Base-by-base conservation (phyloP, 30 jellyfish, hydroid and myxozoan species). In the Pelagia noctiluca region DNA sequence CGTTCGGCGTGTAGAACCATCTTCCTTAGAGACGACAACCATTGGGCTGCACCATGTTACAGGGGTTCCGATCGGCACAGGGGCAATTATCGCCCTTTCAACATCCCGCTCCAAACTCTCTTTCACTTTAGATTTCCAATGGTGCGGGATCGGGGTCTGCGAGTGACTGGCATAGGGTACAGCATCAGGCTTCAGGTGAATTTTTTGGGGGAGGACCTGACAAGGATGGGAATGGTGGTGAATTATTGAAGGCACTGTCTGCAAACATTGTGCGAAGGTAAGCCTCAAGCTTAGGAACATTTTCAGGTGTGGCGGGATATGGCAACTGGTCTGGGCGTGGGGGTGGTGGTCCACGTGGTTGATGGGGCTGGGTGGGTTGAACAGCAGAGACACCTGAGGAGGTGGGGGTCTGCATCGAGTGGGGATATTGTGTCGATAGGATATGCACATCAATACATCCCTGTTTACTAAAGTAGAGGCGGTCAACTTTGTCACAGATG, bases 71-170 rank as follows among this genome's bases (percentile, higher is more conserved):
- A 48, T 29, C 12, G 89, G 91, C 0, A 80, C 90, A 30, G 91
- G 91, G 30, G 65, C 91, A 21, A 80, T 64, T 10, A 80, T 64
- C 13, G 89, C 91, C 22, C 65, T 32, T 19, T 42, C 42, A 12
- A 80, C 80, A 53, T 80, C 91, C 13, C 36, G 82, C 35, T 80
- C 91, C 13, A 80, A 89, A 3, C 89, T 73, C 22, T 89, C 91
- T 37, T 80, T 80, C 46, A 80, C 89, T n/a, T 66, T 57, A 23
- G 25, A 78, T 29, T 65, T 67, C 78, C 86, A 65, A 19, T 61
- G 89, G 23, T 34, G 16, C 33, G 57, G 57, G 16, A 42, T 16
- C 16, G 57, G 89, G 28, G 50, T 62, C 13, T 85, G 87, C n/a
- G 87, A 11, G 61, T 50, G 83, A 75, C 50, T 85, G 11, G 87